Evolutionary conservation across 2,888 invertebrate species (phyloP).

Genomic region (Drosophila tripunctata): DNA sequence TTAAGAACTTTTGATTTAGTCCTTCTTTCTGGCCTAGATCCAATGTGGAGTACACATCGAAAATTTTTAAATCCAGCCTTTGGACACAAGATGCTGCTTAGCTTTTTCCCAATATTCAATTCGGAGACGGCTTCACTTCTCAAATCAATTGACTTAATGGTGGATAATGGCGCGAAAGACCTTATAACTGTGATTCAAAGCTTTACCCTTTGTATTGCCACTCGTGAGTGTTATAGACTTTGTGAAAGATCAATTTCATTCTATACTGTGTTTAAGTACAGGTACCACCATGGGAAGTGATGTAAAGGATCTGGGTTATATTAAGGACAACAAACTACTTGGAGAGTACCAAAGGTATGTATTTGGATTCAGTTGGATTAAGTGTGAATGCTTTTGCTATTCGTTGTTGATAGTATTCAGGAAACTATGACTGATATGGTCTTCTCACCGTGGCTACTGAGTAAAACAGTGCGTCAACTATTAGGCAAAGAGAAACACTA

Average conservation of each 20-base stretch:
- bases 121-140: slow-evolving; percentile 64
- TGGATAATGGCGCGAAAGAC: slow-evolving; percentile 61
- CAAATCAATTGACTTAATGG: slow-evolving; percentile 48
- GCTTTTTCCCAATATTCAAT: slow-evolving; percentile 81
- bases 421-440: slow-evolving; percentile 80
- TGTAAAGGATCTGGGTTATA: slow-evolving; percentile 42
- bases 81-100: slow-evolving; percentile 76
- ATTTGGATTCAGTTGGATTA: background rate
- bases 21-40: slow-evolving; percentile 71
- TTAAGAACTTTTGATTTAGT: too few relatives aligned
- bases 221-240: slow-evolving; percentile 73
- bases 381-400: slow-evolving; percentile 34
- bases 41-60: slow-evolving; percentile 80
- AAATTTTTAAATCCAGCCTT: slow-evolving; percentile 82
- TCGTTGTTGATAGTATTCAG: slow-evolving; percentile 66
- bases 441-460: slow-evolving; percentile 79
- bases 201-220: slow-evolving; percentile 78
- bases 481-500: slow-evolving; percentile 64
- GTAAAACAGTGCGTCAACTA: slow-evolving; percentile 58
- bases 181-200: slow-evolving; percentile 71
- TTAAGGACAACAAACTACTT: slow-evolving; percentile 62
- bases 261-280: slow-evolving; percentile 26
- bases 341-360: slow-evolving; percentile 76
- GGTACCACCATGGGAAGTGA: slow-evolving; percentile 83
- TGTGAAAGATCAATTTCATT: background rate